Conservation (phyloP, 1,140 invertebrate species). For the Zeugodacus cucurbitae region DNA sequence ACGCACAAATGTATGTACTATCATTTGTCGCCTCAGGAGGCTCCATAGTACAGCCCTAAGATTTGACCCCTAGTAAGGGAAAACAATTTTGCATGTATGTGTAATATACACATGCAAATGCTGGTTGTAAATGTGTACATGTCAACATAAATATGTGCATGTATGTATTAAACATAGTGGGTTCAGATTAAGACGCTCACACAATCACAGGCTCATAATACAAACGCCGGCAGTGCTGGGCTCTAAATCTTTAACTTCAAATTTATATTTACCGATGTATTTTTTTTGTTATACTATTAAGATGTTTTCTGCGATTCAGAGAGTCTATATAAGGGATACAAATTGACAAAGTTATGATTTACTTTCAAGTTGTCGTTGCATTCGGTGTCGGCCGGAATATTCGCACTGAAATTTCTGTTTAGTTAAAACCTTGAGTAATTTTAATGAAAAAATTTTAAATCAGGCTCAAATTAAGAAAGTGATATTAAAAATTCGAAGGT, state of each 20-base stretch:
- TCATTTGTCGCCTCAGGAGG: background rate
- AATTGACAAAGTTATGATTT: constrained; percentile 24
- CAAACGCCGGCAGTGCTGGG: background rate
- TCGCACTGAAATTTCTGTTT: background rate
- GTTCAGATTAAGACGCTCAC: background rate
- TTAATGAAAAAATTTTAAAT: background rate
- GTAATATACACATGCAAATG: background rate
- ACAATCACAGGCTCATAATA: background rate
- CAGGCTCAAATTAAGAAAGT: background rate
- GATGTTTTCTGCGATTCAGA: background rate
- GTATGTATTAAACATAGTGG: constrained; percentile 7
- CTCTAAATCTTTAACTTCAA: constrained; percentile 30
- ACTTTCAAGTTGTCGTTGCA: constrained; percentile 43
- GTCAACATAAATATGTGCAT: background rate
- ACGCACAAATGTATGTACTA: background rate
- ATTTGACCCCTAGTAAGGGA: background rate
- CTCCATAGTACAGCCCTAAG: background rate
- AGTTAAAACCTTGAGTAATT: background rate
- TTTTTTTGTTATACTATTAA: background rate
- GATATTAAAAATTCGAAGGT: background rate
- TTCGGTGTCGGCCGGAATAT: constrained; percentile 35
- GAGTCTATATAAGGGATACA: constrained; percentile 42
- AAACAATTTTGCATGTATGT: background rate
- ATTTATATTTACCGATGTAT: background rate
- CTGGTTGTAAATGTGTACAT: background rate